Evolutionary conservation across 1,140 invertebrate species (phyloP), one percentile per base, ranked within the genome.

Genomic region (Sycophaga agraensis): DNA sequence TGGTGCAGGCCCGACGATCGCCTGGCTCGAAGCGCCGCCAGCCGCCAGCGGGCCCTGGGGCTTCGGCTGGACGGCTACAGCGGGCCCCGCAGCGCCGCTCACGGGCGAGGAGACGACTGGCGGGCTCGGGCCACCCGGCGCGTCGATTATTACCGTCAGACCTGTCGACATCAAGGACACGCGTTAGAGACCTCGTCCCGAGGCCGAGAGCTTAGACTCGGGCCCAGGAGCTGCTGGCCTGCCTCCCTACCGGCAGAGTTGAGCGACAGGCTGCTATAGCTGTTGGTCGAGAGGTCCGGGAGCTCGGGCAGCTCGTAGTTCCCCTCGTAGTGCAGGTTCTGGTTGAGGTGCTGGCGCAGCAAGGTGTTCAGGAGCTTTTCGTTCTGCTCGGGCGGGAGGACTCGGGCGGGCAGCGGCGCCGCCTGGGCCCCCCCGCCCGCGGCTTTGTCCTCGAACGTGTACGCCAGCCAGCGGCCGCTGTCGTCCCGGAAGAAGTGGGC

Each of bases 401-500:
- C 55, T 43, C 28, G 43, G 26, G 31, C 17, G 9, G 24, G 3
- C 6, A 39, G 4, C 9, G 22, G 4, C 1, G 46, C 19, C n/a
- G 28, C 28, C 28, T 4, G 28, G 4, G 28, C 28, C 5, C 79
- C 70, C 82, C 81, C 76, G 12, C 85, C 86, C 5, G 79, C 73
- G 37, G 87, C 86, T 63, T 87, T 89, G 66, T 93, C 91, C 68
- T 93, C 90, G 74, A 96, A 94, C 0, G 90, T 91, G 67, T 96
- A 96, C 0, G 91, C 91, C 84, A 91, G 81, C 84, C 84, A 87
- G 35, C 87, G 84, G 0, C 87, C 87, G 56, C 85, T 84, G 67
- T 89, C 88, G 64, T 89, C 87, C 63, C 85, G 82, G 75, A 94
- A 94, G 72, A 88, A 93, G 76, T 96, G 93, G 42, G 95, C 88